Base-by-base conservation (phyloP, 1,140 invertebrate genomes). In the Phocides pigmalion region DNA sequence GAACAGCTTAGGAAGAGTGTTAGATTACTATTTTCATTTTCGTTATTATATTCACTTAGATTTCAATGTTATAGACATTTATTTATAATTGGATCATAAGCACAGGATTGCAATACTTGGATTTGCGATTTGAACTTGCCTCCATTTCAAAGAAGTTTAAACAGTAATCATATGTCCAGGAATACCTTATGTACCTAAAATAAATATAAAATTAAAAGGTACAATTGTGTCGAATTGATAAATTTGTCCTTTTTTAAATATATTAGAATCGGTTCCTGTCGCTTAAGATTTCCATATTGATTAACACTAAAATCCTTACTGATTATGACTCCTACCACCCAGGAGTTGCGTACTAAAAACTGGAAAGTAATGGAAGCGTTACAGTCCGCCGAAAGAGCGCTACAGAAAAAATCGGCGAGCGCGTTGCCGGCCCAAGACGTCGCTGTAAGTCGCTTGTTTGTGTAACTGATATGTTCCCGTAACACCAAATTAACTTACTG, bases 351-450 rank as follows among this genome's bases (percentile, higher is more conserved):
- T 92, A 94, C 93, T 93, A 96, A 95, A 93, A 97, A 97, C 93
- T 97, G 95, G 95, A 96, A 96, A 94, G 94, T 96, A 91, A 95
- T 96, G 95, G 96, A 96, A 92, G 96, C 96, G 88, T 94, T 96
- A 93, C 94, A 95, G 91, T 94, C 93, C 68, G 94, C 95, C 70
- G 95, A 96, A 91, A 93, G 90, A 89, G 92, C 93, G 63, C 84
- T 89, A 59, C 89, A 92, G 79, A 74, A 82, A 79, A 92, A 87
- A 86, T 80, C 78, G 76, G 85, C 87, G 83, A 92, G 80, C 75
- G 79, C 84, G 75, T 63, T 71, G 77, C 86, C 85, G 86, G 88
- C 88, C 78, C 80, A 76, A 86, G 80, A 81, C 78, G 64, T 81
- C 59, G 72, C 75, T 70, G 90, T 91, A 90, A 92, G 89, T 92